Percentiles rank a stretch among this genome's conserved stretches.
phyloP scores from a whole-genome alignment of 2,797 vertebrate species.

The Peromyscus melanophrys region DNA sequence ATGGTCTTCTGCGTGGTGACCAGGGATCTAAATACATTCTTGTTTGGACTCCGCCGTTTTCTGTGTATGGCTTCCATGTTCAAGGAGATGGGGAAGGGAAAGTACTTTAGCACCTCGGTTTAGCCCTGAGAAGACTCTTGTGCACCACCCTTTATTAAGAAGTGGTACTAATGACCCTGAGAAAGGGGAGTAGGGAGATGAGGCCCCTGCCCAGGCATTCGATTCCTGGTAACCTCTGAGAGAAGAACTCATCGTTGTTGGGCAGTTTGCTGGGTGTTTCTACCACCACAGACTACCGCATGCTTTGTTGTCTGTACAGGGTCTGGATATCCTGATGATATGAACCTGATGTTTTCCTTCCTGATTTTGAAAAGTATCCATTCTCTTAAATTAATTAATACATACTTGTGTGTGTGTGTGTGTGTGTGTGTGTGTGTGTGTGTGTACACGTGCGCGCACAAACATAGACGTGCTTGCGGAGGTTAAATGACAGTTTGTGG shows the following conservation, averaged over 20 bases:
- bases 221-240: neutral
- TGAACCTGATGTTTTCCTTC: neutral
- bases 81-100: neutral
- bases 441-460: too few relatives aligned
- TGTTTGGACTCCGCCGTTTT: rapidly evolving
- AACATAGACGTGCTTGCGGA: neutral
- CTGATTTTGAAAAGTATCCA: neutral
- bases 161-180: neutral
- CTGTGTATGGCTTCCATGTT: neutral
- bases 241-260: neutral
- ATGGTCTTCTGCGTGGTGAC: neutral
- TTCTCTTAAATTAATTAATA: neutral
- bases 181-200: neutral
- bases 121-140: neutral
- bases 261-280: neutral
- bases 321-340: too few relatives aligned
- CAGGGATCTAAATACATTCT: neutral
- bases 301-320: neutral
- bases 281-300: neutral
- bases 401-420: too few relatives aligned
- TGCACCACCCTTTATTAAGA: neutral
- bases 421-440: neutral
- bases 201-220: neutral
- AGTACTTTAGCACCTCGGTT: neutral
- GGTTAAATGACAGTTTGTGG: neutral